Conservation (phyloP, 2,113 vertebrate genomes). For the Anser brachyrhynchus region DNA sequence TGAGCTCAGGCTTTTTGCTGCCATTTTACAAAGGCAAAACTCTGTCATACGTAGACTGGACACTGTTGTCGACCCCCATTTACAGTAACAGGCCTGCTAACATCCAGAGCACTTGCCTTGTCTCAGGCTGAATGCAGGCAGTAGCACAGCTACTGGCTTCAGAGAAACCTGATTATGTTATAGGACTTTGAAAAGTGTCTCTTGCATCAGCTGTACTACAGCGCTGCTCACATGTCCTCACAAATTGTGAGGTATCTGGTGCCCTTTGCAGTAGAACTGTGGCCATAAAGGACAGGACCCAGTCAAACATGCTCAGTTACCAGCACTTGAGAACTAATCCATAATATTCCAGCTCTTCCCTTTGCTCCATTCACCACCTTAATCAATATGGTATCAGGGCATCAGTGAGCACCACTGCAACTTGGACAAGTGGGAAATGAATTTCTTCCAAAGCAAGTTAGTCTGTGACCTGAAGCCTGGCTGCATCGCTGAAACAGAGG, state of each 20-base stretch:
- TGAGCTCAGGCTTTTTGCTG: not conserved
- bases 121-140: not conserved
- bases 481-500: not conserved
- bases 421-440: not conserved
- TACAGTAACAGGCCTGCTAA: not conserved
- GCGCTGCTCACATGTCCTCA: not conserved
- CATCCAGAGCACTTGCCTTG: not conserved
- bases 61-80: not conserved
- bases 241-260: not conserved
- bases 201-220: not conserved
- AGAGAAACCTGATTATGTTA: not conserved
- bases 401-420: not conserved
- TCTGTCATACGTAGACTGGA: not conserved
- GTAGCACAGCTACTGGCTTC: not conserved
- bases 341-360: not conserved
- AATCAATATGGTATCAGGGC: not conserved
- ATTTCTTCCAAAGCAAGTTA: not conserved
- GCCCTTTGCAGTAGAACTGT: not conserved
- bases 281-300: not conserved
- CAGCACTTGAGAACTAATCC: not conserved
- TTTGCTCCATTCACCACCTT: not conserved
- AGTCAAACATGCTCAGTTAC: not conserved
- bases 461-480: not conserved
- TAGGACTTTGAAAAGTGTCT: not conserved
- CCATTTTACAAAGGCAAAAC: not conserved